These are phyloP conservation scores for Falco columbarius DNA, from an alignment of 2,797 vertebrate genomes.

Conservation along the genomic window DNA sequence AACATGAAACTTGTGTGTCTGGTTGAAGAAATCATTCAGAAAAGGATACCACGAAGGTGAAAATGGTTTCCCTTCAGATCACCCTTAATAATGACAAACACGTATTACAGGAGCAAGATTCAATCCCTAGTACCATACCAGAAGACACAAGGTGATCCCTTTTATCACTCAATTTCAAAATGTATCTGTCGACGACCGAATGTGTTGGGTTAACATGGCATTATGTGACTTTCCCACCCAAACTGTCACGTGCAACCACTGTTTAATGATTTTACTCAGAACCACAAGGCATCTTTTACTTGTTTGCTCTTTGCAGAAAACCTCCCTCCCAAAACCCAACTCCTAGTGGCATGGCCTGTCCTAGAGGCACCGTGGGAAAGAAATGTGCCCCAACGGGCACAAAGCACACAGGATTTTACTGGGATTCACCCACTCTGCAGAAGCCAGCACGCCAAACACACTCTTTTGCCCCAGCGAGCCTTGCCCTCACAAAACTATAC, in stretches of 20 bases:
- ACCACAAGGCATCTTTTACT: not conserved
- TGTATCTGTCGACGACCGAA: not conserved
- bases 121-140: not conserved
- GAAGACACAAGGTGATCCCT: not conserved
- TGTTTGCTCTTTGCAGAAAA: not conserved
- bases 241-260: accelerated
- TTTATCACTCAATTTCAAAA: not conserved
- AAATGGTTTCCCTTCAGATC: not conserved
- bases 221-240: not conserved
- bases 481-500: not conserved
- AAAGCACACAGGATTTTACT: not conserved
- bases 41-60: not conserved
- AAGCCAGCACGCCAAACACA: not conserved
- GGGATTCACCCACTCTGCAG: accelerated
- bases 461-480: not conserved
- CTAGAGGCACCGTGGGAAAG: not conserved
- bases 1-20: not conserved
- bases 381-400: not conserved
- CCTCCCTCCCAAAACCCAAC: not conserved
- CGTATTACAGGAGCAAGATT: not conserved
- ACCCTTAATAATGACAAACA: not conserved
- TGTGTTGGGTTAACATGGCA: not conserved
- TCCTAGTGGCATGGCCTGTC: not conserved
- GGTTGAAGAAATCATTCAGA: not conserved
- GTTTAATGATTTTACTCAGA: not conserved